These are phyloP conservation scores for Sympetrum striolatum DNA, from an alignment of 2,888 invertebrate genomes.

Conservation along the genomic window DNA sequence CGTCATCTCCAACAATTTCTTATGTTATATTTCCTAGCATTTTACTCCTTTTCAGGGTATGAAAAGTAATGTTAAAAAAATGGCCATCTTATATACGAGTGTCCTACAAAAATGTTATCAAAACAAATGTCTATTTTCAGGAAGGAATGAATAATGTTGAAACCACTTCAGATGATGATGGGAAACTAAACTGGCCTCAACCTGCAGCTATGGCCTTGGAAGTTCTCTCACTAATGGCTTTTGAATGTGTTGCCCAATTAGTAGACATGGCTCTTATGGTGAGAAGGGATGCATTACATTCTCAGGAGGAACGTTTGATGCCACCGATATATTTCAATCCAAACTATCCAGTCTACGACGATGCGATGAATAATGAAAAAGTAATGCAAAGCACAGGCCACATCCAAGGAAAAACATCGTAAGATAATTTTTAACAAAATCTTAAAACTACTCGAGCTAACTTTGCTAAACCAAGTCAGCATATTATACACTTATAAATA, in stretches of 20 bases:
- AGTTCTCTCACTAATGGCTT: constrained; percentile 83
- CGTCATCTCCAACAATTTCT: too few species aligned
- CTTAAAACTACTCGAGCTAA: too few species aligned
- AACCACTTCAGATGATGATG: constrained; percentile 49
- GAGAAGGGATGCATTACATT: constrained; percentile 75
- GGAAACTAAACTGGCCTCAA: constrained; percentile 58
- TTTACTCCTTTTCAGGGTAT: too few species aligned
- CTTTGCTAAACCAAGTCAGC: too few species aligned
- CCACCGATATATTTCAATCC: constrained; percentile 71
- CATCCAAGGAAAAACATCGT: not conserved
- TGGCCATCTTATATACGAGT: too few species aligned
- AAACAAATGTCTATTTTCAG: too few species aligned
- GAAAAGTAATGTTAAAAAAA: too few species aligned
- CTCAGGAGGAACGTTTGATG: constrained; percentile 68
- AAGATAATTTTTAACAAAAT: not conserved
- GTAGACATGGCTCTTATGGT: constrained; percentile 84
- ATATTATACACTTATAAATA: too few species aligned
- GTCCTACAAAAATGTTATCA: too few species aligned
- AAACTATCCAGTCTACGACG: constrained; percentile 50
- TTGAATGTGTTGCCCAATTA: constrained; percentile 89
- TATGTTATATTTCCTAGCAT: too few species aligned
- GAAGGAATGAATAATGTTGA: not conserved
- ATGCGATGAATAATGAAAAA: not conserved
- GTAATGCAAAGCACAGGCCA: not conserved
- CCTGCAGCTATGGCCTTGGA: constrained; percentile 68